Conservation (phyloP, 1,140 invertebrate species). For the Melipona quadrifasciata region DNA sequence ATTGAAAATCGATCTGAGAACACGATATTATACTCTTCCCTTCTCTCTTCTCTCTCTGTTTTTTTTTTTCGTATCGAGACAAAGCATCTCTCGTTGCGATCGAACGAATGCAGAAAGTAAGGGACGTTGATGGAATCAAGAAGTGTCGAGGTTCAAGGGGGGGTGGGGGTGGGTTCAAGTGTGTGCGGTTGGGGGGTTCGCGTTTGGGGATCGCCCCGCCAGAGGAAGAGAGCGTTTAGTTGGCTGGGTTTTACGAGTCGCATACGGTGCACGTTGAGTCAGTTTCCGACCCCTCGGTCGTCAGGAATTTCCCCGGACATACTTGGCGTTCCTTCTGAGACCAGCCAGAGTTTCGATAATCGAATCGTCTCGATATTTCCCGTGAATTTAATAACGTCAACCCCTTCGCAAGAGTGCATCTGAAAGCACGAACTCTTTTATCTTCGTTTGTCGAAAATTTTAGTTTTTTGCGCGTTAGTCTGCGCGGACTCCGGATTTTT, state of each 20-base stretch:
- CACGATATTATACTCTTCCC: constrained; percentile 38
- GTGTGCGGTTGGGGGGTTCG: neutral
- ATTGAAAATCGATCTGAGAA: neutral
- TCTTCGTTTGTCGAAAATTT: too few relatives aligned
- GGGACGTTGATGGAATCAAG: constrained; percentile 5
- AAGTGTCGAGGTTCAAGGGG: neutral
- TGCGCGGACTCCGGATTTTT: too few relatives aligned
- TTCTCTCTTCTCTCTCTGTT: neutral
- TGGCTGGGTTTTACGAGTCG: constrained; percentile 65
- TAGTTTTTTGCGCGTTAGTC: too few relatives aligned
- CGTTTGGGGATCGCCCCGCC: neutral
- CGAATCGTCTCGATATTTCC: neutral
- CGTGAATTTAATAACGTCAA: neutral
- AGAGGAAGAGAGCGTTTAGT: constrained; percentile 44
- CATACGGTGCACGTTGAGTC: constrained; percentile 45
- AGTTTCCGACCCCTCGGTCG: neutral
- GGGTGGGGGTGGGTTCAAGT: too few relatives aligned
- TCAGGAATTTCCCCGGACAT: neutral
- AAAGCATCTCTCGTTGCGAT: neutral
- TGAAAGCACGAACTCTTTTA: too few relatives aligned
- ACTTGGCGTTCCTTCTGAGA: constrained; percentile 2
- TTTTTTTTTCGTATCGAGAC: neutral
- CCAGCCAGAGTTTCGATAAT: neutral
- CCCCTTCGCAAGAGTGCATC: too few relatives aligned
- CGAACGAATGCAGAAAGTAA: neutral